Evolutionary conservation across 2,888 invertebrate genomes (phyloP).

Genomic region (Epinotia demarniana): DNA sequence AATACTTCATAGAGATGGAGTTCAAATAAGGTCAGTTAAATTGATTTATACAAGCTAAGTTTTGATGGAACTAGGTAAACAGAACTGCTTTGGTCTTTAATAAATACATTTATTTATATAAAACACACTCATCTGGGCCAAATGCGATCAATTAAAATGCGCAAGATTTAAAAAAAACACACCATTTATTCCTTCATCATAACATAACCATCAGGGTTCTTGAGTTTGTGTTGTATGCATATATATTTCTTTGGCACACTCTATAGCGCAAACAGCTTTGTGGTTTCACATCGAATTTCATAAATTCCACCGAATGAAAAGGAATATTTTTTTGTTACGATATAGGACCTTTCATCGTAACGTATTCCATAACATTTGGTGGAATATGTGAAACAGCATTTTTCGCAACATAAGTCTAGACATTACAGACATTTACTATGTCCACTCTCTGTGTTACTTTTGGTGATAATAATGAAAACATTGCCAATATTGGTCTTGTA

Average conservation of each 20-base stretch:
- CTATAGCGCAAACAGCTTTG: background rate
- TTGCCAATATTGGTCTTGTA: background rate
- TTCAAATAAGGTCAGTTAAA: background rate
- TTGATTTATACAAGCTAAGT: background rate
- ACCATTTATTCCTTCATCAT: background rate
- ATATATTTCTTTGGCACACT: background rate
- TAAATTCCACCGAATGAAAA: too few relatives aligned
- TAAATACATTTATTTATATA: slow-evolving; percentile 39
- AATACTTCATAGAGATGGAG: background rate
- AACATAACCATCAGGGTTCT: background rate
- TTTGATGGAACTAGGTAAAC: background rate
- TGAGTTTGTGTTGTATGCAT: background rate
- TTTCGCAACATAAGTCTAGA: background rate
- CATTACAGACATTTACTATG: background rate
- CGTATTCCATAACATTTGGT: background rate
- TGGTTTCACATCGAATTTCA: background rate
- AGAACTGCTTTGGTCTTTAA: slow-evolving; percentile 25
- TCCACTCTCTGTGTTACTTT: too few relatives aligned
- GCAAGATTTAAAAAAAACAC: background rate
- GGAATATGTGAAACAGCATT: background rate
- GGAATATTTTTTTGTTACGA: too few relatives aligned
- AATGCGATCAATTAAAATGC: background rate
- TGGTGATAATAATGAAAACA: background rate
- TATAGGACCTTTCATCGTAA: too few relatives aligned
- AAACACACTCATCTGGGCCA: slow-evolving; percentile 8